Percentiles rank a stretch among this genome's conserved stretches.
These are phyloP conservation scores for Alosa alosa DNA, from an alignment of 2,113 vertebrate species.

Conservation along the genomic window DNA sequence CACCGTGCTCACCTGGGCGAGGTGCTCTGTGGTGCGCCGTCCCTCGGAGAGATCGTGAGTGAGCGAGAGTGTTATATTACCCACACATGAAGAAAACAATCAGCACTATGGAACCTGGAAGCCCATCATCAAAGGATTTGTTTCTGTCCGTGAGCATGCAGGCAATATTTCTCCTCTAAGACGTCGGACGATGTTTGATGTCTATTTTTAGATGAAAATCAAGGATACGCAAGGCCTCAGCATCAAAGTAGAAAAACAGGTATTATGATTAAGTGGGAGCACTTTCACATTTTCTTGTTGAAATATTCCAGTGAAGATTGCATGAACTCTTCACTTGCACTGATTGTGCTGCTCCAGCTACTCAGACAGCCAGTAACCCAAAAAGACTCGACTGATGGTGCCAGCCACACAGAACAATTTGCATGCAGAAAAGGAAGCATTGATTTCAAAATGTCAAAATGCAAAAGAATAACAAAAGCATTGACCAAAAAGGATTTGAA, in stretches of 20 bases:
- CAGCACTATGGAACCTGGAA: not conserved
- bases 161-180: not conserved
- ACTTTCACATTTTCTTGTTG: not conserved
- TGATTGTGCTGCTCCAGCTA: not conserved
- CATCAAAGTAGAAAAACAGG: constrained; percentile 12
- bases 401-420: not conserved
- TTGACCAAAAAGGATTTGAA: too few species aligned
- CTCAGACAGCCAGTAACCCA: not conserved
- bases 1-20: not conserved
- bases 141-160: not conserved
- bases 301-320: not conserved
- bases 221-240: not conserved
- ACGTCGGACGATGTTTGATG: not conserved
- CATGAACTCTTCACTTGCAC: not conserved
- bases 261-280: not conserved
- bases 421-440: not conserved
- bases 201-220: constrained; percentile 6
- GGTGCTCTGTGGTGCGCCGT: not conserved
- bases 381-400: not conserved
- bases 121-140: constrained; percentile 1
- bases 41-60: not conserved
- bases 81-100: not conserved
- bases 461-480: not conserved
- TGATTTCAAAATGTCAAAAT: not conserved
- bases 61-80: not conserved